Evolutionary conservation across 1,140 invertebrate genomes (phyloP).

Genomic region (Euura lappo): DNA sequence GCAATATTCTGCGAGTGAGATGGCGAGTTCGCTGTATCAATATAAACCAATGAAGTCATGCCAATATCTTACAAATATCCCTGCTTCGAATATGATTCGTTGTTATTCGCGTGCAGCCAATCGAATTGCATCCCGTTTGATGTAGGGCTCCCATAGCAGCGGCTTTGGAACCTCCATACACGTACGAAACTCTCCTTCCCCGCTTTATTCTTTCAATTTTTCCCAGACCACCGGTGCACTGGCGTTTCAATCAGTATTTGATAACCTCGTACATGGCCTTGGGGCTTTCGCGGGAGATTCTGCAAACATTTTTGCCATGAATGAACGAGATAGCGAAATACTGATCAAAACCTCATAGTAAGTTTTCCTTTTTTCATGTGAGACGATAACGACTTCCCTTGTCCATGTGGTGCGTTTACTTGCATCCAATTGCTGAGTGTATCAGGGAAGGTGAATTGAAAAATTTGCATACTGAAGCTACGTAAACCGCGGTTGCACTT

Average conservation of each 20-base stretch:
- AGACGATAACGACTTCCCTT: too few relatives aligned
- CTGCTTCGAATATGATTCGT: not conserved
- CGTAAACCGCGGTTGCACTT: not conserved
- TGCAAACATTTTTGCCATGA: too few relatives aligned
- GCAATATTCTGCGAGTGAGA: not conserved
- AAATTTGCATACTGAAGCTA: conserved; percentile 5
- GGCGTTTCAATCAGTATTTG: too few relatives aligned
- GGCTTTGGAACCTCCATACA: not conserved
- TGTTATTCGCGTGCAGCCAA: not conserved
- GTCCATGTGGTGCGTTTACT: too few relatives aligned
- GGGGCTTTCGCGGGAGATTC: too few relatives aligned
- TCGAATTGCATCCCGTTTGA: not conserved
- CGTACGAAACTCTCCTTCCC: conserved; percentile 13
- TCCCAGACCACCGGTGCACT: not conserved
- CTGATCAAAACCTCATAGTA: too few relatives aligned
- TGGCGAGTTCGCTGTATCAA: not conserved
- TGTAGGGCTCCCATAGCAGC: not conserved
- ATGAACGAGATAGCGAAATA: too few relatives aligned
- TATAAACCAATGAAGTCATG: conserved; percentile 5
- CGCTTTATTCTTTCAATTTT: not conserved
- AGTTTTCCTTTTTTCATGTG: too few relatives aligned
- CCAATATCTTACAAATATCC: not conserved
- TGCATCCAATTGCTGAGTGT: not conserved
- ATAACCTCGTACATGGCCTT: too few relatives aligned
- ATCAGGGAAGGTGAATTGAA: not conserved